phyloP scores from a whole-genome alignment of 2,888 invertebrate species.

The Brachyptera putata region DNA sequence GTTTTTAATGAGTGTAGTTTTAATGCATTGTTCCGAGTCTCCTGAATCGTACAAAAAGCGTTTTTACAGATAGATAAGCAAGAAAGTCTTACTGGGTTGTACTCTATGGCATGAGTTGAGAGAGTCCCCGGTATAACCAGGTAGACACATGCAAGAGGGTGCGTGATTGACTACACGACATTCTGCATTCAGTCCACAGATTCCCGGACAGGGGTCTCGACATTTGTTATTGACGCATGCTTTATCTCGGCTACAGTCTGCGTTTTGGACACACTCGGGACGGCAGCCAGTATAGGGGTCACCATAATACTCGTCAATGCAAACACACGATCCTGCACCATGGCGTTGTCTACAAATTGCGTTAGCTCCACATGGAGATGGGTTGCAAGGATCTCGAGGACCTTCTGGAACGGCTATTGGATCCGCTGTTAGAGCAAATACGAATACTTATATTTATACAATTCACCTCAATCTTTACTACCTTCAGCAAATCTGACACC shows the following conservation, averaged over 20 bases:
- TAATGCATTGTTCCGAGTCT: not conserved
- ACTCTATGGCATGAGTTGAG: conserved; percentile 45
- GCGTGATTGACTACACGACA: conserved; percentile 79
- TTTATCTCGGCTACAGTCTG: conserved; percentile 69
- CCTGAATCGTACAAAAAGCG: not conserved
- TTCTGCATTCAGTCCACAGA: conserved; percentile 74
- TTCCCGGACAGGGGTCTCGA: conserved; percentile 74
- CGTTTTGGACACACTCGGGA: conserved; percentile 80
- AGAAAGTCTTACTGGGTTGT: conserved; percentile 30
- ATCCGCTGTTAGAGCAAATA: conserved; percentile 38
- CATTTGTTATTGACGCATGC: conserved; percentile 85
- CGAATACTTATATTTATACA: not conserved
- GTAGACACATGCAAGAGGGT: conserved; percentile 73
- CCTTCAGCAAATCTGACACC: not conserved
- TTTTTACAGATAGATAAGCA: not conserved
- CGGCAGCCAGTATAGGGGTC: conserved; percentile 83
- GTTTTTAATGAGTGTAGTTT: too few species aligned
- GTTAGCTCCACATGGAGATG: conserved; percentile 83
- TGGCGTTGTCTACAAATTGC: conserved; percentile 77
- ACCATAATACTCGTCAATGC: conserved; percentile 76
- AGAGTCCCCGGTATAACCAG: conserved; percentile 76
- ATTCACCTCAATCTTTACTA: too few species aligned
- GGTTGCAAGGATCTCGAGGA: conserved; percentile 74
- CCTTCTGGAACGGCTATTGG: too few species aligned
- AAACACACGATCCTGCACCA: conserved; percentile 78